Evolutionary conservation across 1,140 invertebrate genomes (phyloP).

Genomic region (Drosophila punjabiensis): DNA sequence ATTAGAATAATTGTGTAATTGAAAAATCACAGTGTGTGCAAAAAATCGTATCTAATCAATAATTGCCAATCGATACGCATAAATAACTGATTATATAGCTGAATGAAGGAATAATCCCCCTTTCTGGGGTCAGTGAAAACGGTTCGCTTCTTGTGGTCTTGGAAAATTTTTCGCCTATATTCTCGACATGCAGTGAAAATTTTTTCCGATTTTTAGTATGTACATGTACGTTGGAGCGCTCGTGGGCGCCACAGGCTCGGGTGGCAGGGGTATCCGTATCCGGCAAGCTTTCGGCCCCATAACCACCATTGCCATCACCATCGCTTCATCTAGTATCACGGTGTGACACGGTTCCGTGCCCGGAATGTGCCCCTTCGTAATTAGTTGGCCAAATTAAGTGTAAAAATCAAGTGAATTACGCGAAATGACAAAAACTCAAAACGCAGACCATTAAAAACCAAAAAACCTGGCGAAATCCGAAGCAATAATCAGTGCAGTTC

Average conservation of each 20-base stretch:
- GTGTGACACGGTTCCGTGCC: constrained; percentile 48
- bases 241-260: constrained; percentile 67
- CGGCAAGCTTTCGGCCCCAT: constrained; percentile 64
- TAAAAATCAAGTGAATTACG: constrained; percentile 57
- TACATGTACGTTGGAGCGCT: constrained; percentile 81
- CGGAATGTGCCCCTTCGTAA: constrained; percentile 53
- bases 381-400: constrained; percentile 60
- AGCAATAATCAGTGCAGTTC: constrained; percentile 36
- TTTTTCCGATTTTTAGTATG: constrained; percentile 85
- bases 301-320: constrained; percentile 16
- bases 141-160: constrained; percentile 12
- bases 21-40: constrained; percentile 50
- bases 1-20: constrained; percentile 66
- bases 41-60: constrained; percentile 54
- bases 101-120: constrained; percentile 2
- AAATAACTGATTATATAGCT: constrained; percentile 26
- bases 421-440: constrained; percentile 70
- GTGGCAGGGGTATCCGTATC: constrained; percentile 56
- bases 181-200: constrained; percentile 70
- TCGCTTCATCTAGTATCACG: constrained; percentile 25
- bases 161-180: constrained; percentile 67
- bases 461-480: constrained; percentile 46
- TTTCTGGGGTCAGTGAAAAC: constrained; percentile 6
- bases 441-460: constrained; percentile 45
- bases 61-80: constrained; percentile 45